These are phyloP conservation scores for Nomada lathburiana DNA, from an alignment of 2,888 invertebrate species.

Conservation along the genomic window DNA sequence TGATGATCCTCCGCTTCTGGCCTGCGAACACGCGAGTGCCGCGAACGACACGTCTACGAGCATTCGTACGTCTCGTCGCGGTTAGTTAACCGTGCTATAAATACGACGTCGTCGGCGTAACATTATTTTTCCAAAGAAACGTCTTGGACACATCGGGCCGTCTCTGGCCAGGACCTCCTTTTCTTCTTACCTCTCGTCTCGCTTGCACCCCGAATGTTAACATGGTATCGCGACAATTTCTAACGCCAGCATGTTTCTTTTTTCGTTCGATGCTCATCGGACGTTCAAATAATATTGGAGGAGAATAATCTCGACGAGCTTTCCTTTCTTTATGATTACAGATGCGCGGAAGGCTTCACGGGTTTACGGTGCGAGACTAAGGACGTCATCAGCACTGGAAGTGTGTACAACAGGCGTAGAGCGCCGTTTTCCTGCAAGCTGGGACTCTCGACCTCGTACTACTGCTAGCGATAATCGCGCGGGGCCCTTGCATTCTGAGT, in stretches of 20 bases:
- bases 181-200: background rate
- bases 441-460: constrained; percentile 91
- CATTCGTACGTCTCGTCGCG: constrained; percentile 66
- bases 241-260: background rate
- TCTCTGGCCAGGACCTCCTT: constrained; percentile 48
- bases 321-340: constrained; percentile 83
- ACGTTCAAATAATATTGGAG: background rate
- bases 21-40: constrained; percentile 38
- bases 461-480: constrained; percentile 88
- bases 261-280: background rate
- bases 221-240: background rate
- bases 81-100: constrained; percentile 74
- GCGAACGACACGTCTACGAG: constrained; percentile 59
- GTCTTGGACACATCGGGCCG: constrained; percentile 52
- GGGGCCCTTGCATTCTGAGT: constrained; percentile 78
- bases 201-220: constrained; percentile 1
- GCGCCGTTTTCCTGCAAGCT: constrained; percentile 91
- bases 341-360: constrained; percentile 92
- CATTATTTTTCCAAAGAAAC: constrained; percentile 74
- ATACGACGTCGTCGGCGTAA: constrained; percentile 70
- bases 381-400: constrained; percentile 90
- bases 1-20: constrained; percentile 27
- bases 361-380: constrained; percentile 93
- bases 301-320: background rate
- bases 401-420: constrained; percentile 89